These are phyloP conservation scores for Pantherophis guttatus DNA, from an alignment of 2,113 vertebrate species.

Conservation along the genomic window DNA sequence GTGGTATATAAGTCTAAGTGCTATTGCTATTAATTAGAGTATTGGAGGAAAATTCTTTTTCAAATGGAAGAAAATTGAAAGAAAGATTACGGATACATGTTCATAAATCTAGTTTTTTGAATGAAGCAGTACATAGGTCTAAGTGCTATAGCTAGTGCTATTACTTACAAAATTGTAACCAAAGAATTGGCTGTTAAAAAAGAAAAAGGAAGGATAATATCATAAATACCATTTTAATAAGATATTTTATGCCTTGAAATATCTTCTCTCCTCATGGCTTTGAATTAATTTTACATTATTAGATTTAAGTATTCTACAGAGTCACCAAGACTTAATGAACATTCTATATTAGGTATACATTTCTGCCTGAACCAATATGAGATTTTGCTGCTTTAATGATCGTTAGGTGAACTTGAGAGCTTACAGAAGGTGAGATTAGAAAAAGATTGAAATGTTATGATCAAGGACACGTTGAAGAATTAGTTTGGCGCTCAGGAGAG, in stretches of 20 bases:
- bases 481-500: conserved; percentile 36
- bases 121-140: background rate
- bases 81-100: background rate
- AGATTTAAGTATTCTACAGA: conserved; percentile 54
- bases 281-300: conserved; percentile 28
- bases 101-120: background rate
- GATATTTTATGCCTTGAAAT: conserved; percentile 8
- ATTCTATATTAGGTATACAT: conserved; percentile 37
- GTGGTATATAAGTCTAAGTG: background rate
- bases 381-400: conserved; percentile 26
- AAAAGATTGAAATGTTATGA: conserved; percentile 47
- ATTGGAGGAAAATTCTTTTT: background rate
- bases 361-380: conserved; percentile 37
- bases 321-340: conserved; percentile 36
- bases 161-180: background rate
- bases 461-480: conserved; percentile 51
- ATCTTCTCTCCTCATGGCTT: background rate
- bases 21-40: background rate
- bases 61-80: background rate
- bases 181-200: background rate
- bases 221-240: conserved; percentile 16
- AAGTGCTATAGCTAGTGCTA: background rate
- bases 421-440: conserved; percentile 29
- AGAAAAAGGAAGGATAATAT: conserved; percentile 6
- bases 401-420: conserved; percentile 2